phyloP scores from a whole-genome alignment of 2,888 invertebrate genomes.

The Torymus aiolomorphi region DNA sequence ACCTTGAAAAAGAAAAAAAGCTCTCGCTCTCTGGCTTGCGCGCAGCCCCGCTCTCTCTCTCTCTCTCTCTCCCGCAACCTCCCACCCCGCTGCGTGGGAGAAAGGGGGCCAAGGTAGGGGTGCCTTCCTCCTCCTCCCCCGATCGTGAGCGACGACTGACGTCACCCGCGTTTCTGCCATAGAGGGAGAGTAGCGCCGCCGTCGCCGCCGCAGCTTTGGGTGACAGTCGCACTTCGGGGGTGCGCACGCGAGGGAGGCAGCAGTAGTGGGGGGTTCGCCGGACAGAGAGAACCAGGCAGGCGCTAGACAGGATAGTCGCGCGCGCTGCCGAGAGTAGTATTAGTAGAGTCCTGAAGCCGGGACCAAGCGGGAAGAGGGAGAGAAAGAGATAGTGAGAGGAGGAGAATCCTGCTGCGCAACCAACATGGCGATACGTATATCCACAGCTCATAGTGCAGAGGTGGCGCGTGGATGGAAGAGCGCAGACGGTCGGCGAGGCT shows the following conservation, averaged over 20 bases:
- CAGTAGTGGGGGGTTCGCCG: no score
- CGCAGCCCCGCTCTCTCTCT: neutral
- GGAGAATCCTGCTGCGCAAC: neutral
- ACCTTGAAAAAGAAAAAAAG: neutral
- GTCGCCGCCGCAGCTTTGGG: slow-evolving; percentile 23
- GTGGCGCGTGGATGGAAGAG: no score
- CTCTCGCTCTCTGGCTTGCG: neutral
- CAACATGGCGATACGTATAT: no score
- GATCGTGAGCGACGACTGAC: slow-evolving; percentile 45
- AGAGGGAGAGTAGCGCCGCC: slow-evolving; percentile 6
- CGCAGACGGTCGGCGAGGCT: no score
- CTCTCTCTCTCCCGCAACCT: slow-evolving; percentile 4
- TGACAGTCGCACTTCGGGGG: slow-evolving; percentile 42
- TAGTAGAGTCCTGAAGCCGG: slow-evolving; percentile 31
- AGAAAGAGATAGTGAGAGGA: neutral
- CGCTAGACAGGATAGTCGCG: no score
- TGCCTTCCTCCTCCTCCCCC: neutral
- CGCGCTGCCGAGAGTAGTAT: neutral
- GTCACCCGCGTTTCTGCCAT: slow-evolving; percentile 38
- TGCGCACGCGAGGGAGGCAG: slow-evolving; percentile 3
- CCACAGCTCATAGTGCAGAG: no score
- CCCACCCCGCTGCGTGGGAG: neutral
- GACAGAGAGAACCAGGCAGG: no score
- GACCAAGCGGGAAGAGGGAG: slow-evolving; percentile 9
- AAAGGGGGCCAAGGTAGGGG: slow-evolving; percentile 50